Base-by-base conservation (phyloP, 2,888 invertebrate species). In the Nemurella pictetii region DNA sequence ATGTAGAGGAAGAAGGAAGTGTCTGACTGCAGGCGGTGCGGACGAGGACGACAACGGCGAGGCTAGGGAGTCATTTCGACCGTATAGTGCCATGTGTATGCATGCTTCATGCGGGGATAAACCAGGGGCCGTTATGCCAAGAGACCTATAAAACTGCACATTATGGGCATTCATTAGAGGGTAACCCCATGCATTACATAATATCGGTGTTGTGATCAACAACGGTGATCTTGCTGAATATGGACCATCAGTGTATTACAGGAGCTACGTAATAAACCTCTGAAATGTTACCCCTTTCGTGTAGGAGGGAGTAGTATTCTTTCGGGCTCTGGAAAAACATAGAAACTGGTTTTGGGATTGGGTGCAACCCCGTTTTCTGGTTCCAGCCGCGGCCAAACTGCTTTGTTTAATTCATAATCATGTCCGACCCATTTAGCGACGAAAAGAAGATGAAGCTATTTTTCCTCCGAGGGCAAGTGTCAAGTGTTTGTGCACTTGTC, bases 401-500 rank as follows among this genome's bases (percentile, higher is more conserved):
- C 72, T 82, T 36, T 82, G 82, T 36, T 82, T 82, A 82, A 82
- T 82, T 82, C 82, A 82, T 82, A 82, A 82, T 82, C 55, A 55
- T 82, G 82, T 82, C 55, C 82, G 82, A 28, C 72, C 82, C 82
- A 82, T 82, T 82, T 82, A 28, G 84, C 55, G 77, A 77, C 20
- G 84, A 36, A 80, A 84, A 84, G 80, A 83, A 29, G 74, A 78
- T 78, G 80, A 80, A 80, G 72, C 36, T 78, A 55, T 84, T 74
- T 84, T 85, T 85, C 78, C 77, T 85, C 55, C 72, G 73, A 84
- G 85, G 85, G 84, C 84, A 85, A 84, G 85, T 80, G 85, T 86
- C 85, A 84, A 83, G 85, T 84, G 85, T 84, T 83, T 83, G 85
- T 84, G 85, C 83, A 85, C 84, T 86, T 86, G 85, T 84, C 85